Base-by-base conservation (phyloP, 2,888 invertebrate species). In the Rhopalosiphum nymphaeae region DNA sequence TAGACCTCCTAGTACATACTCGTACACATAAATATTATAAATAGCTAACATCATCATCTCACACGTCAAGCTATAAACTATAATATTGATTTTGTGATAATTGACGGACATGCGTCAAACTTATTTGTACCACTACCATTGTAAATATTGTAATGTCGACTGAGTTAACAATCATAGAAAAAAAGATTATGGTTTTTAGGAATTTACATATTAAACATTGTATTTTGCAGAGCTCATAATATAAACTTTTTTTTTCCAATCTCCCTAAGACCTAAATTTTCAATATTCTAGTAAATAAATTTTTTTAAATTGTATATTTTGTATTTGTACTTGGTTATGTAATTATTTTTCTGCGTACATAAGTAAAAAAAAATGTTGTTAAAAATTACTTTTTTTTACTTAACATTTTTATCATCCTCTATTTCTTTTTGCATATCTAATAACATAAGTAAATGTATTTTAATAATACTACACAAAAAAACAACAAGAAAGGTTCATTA, bases 111-210 rank as follows among this genome's bases (percentile, higher is more conserved):
- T 87, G 53, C 91, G 89, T 61, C 94, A 91, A 86, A 86, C 42
- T 61, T 94, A 94, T 91, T 91, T 94, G 94, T 91, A 94, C 94
- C 91, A 94, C 91, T 91, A 94, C 94, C 91, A 94, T 91, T 94
- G 94, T 94, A 94, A 94, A 94, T 94, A 94, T 91, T 94, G 94
- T 94, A 94, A 94, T 94, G 91, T 94, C 91, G 94, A 94, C 94
- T 94, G 94, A 94, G 86, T 86, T 94, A 94, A 94, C 90, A 94
- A 94, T 94, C 94, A 94, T 94, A 94, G 90, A 90, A 94, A 86
- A 90, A 85, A 92, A 94, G 90, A 90, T 94, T 87, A 94, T 94
- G 94, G 94, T 94, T 94, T 94, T 90, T 94, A 94, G 94, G 46
- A 90, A 90, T 90, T 90, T 91, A 91, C 85, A 91, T 93, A 93